Conservation (phyloP, 2,888 invertebrate species). For the Cephus rjabovi region DNA sequence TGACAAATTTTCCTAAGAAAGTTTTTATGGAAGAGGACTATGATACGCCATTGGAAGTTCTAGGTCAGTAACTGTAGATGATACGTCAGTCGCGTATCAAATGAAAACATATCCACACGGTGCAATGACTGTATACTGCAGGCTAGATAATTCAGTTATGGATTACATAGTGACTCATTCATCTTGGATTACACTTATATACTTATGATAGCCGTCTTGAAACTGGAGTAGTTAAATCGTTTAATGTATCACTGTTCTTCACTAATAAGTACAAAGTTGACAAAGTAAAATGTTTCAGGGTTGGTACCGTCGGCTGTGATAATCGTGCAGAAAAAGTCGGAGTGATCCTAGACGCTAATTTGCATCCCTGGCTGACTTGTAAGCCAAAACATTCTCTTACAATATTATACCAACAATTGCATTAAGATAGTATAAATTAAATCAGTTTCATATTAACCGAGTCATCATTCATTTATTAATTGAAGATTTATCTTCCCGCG, state of each 20-base stretch:
- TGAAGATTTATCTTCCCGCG: background rate
- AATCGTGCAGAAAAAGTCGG: conserved; percentile 75
- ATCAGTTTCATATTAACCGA: conserved; percentile 17
- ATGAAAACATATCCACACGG: no score
- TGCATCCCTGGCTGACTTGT: background rate
- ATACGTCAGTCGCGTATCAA: no score
- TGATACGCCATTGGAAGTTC: conserved; percentile 83
- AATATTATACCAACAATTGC: background rate
- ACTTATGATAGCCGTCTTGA: no score
- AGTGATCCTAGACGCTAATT: conserved; percentile 29
- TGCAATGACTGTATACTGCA: no score
- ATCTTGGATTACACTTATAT: no score
- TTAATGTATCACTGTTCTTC: no score
- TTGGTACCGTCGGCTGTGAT: conserved; percentile 88
- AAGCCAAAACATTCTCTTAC: background rate
- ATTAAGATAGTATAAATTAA: conserved; percentile 19
- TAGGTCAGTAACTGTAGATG: conserved; percentile 72
- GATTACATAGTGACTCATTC: no score
- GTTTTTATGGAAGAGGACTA: conserved; percentile 89
- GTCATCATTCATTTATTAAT: conserved; percentile 10
- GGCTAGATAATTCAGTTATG: no score
- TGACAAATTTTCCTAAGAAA: conserved; percentile 93
- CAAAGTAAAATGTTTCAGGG: conserved; percentile 69
- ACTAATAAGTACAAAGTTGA: background rate
- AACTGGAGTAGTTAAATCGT: no score